Conservation (phyloP, 2,888 invertebrate species). For the Spilarctia lutea region DNA sequence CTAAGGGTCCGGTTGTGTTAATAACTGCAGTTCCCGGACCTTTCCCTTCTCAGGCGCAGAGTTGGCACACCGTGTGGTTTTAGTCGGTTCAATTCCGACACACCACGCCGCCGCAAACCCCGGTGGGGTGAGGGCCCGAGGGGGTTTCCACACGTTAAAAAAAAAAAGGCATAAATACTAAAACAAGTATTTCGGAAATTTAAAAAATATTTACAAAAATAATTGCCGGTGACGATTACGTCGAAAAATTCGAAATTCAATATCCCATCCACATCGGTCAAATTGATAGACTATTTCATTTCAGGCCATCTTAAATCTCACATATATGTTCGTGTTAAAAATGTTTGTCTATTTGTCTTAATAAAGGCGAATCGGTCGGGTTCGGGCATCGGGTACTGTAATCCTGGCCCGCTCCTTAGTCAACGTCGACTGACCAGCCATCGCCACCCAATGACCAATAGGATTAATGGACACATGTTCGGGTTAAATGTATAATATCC, state of each 20-base stretch:
- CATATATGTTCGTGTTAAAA: conserved; percentile 67
- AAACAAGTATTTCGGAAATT: too few relatives aligned
- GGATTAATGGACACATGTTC: conserved; percentile 69
- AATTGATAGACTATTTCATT: conserved; percentile 35
- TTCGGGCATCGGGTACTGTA: conserved; percentile 63
- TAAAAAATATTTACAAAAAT: too few relatives aligned
- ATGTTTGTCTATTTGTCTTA: conserved; percentile 74
- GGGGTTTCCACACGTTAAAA: too few relatives aligned
- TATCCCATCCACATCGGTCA: conserved; percentile 35
- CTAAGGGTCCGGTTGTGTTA: too few relatives aligned
- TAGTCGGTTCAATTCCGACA: too few relatives aligned
- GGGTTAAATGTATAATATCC: conserved; percentile 49
- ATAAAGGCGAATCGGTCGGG: conserved; percentile 68
- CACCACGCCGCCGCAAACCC: too few relatives aligned
- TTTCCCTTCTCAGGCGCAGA: too few relatives aligned
- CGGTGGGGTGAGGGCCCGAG: too few relatives aligned
- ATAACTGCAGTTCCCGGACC: too few relatives aligned
- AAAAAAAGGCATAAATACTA: too few relatives aligned
- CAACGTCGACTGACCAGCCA: conserved; percentile 64
- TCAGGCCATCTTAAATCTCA: conserved; percentile 46
- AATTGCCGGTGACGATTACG: too few relatives aligned
- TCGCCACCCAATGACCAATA: conserved; percentile 53
- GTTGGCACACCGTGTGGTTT: too few relatives aligned
- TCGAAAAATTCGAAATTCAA: conserved; percentile 27
- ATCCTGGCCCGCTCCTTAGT: conserved; percentile 67